These are phyloP conservation scores for Coelopa frigida DNA, from an alignment of 1,140 invertebrate genomes.

Conservation along the genomic window DNA sequence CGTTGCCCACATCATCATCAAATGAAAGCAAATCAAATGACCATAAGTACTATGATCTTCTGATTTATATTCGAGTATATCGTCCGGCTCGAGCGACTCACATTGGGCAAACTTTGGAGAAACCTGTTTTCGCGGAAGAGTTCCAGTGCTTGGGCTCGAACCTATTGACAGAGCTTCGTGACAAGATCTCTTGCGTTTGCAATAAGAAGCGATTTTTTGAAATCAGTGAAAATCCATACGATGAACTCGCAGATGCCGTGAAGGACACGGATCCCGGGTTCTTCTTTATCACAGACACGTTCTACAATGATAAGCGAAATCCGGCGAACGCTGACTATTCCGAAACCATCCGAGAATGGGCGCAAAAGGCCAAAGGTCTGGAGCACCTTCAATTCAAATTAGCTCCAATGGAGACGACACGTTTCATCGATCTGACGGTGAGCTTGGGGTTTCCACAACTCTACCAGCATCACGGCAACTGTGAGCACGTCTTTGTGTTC, in stretches of 20 bases:
- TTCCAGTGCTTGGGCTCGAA: slow-evolving; percentile 57
- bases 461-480: slow-evolving; percentile 81
- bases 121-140: slow-evolving; percentile 50
- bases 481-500: slow-evolving; percentile 78
- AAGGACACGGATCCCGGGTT: slow-evolving; percentile 55
- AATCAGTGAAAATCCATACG: slow-evolving; percentile 52
- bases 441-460: slow-evolving; percentile 66
- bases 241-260: slow-evolving; percentile 30
- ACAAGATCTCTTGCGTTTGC: slow-evolving; percentile 60
- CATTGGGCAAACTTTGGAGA: slow-evolving; percentile 28
- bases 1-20: no score
- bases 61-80: slow-evolving; percentile 46
- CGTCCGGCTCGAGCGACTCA: slow-evolving; percentile 37
- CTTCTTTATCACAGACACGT: slow-evolving; percentile 70
- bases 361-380: slow-evolving; percentile 44
- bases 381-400: slow-evolving; percentile 49
- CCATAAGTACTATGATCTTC: slow-evolving; percentile 29
- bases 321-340: slow-evolving; percentile 57
- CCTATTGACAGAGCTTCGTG: slow-evolving; percentile 55
- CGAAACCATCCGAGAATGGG: slow-evolving; percentile 58
- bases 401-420: slow-evolving; percentile 54
- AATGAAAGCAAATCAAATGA: background rate
- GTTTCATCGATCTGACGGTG: slow-evolving; percentile 57
- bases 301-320: slow-evolving; percentile 67
- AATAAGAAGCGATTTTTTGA: slow-evolving; percentile 57